Conservation (phyloP, 2,113 vertebrate species). For the Mesoclemmys tuberculata region DNA sequence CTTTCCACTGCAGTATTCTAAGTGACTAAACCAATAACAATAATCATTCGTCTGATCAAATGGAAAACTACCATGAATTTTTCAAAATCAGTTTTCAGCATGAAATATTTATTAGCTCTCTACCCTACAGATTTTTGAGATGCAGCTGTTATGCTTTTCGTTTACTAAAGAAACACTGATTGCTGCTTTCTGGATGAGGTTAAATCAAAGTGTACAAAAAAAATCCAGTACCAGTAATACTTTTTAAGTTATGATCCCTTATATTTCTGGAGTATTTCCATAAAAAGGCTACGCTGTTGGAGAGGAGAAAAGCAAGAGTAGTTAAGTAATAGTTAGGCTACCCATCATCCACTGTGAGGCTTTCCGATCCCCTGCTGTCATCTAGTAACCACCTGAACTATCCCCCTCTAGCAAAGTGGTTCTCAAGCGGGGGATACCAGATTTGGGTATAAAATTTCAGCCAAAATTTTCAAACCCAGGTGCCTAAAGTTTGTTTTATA, state of each 20-base stretch:
- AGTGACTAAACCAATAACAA: background rate
- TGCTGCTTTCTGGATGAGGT: background rate
- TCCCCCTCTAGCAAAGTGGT: background rate
- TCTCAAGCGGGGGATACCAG: background rate
- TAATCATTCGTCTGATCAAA: background rate
- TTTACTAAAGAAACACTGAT: background rate
- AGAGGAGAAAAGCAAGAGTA: background rate
- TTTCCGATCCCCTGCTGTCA: background rate
- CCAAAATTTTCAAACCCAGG: rapidly evolving
- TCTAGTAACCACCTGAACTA: rapidly evolving
- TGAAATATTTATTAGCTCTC: background rate
- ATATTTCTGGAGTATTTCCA: background rate
- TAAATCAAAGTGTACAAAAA: rapidly evolving
- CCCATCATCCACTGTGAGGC: rapidly evolving
- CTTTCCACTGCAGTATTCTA: background rate
- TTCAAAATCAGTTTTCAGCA: background rate
- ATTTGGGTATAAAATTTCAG: background rate
- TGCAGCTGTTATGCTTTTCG: rapidly evolving
- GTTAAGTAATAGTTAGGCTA: background rate
- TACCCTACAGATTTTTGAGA: background rate
- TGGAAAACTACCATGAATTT: background rate
- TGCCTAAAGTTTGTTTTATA: background rate
- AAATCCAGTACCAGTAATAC: background rate
- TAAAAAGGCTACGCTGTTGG: background rate
- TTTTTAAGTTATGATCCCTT: background rate